These are phyloP conservation scores for Limonius californicus DNA, from an alignment of 1,140 invertebrate genomes.

Conservation along the genomic window DNA sequence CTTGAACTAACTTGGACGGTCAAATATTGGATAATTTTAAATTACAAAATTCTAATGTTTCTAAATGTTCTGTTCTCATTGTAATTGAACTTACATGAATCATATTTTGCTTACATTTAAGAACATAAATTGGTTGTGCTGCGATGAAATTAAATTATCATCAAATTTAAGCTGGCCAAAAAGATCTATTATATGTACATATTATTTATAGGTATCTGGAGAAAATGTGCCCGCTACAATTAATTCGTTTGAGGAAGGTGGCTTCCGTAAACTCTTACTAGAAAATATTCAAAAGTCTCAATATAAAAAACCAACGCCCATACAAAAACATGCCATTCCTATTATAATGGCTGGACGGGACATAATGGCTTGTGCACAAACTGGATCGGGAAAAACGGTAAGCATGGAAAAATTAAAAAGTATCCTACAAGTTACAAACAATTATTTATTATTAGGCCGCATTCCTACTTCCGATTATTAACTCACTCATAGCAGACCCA, in stretches of 20 bases:
- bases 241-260: conserved; percentile 65
- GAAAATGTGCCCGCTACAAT: conserved; percentile 63
- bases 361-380: conserved; percentile 97
- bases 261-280: conserved; percentile 62
- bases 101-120: too few species aligned
- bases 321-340: conserved; percentile 89
- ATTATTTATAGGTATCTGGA: conserved; percentile 56
- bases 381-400: conserved; percentile 85
- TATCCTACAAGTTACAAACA: too few species aligned
- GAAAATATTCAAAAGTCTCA: conserved; percentile 77
- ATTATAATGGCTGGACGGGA: conserved; percentile 76
- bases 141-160: background rate
- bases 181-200: background rate
- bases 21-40: too few species aligned
- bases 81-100: too few species aligned
- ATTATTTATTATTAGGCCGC: conserved; percentile 63
- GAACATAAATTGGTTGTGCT: too few species aligned
- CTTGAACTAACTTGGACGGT: too few species aligned
- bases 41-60: too few species aligned
- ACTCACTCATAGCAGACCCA: conserved; percentile 59
- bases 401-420: conserved; percentile 1
- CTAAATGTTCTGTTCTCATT: too few species aligned
- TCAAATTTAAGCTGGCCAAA: too few species aligned
- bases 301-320: conserved; percentile 86
- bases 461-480: conserved; percentile 87